Evolutionary conservation across 2,888 invertebrate genomes (phyloP).

Genomic region (Halocaridina rubra): DNA sequence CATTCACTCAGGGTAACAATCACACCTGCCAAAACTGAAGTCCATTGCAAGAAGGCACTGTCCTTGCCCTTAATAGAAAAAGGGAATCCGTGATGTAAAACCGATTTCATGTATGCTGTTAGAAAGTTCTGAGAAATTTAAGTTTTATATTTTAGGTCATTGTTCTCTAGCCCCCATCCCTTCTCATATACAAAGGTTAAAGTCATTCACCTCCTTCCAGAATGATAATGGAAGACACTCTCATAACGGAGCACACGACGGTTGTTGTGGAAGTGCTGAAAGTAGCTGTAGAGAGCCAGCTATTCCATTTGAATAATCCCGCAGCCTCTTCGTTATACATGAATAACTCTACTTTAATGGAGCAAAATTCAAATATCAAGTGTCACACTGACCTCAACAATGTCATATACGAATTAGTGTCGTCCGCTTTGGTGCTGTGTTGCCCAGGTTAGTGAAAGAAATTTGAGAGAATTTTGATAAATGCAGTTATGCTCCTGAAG

Average conservation of each 20-base stretch:
- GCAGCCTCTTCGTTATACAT: background rate
- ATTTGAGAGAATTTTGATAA: no score
- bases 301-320: background rate
- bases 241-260: background rate
- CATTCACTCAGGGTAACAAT: no score
- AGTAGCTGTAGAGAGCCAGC: conserved; percentile 25
- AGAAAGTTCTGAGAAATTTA: no score
- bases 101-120: no score
- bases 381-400: conserved; percentile 22
- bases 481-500: no score
- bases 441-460: conserved; percentile 45
- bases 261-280: conserved; percentile 22
- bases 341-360: conserved; percentile 5
- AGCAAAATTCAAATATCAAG: conserved; percentile 7
- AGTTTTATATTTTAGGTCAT: no score
- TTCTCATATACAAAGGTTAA: background rate
- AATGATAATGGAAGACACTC: conserved; percentile 18
- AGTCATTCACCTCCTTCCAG: background rate
- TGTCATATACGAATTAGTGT: conserved; percentile 30
- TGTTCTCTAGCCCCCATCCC: no score
- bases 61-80: no score
- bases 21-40: no score
- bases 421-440: background rate
- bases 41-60: no score
- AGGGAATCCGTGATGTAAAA: no score